Evolutionary conservation across 2,113 vertebrate genomes (phyloP), one percentile per base, ranked within the genome.

Genomic region (Nesogale talazaci): DNA sequence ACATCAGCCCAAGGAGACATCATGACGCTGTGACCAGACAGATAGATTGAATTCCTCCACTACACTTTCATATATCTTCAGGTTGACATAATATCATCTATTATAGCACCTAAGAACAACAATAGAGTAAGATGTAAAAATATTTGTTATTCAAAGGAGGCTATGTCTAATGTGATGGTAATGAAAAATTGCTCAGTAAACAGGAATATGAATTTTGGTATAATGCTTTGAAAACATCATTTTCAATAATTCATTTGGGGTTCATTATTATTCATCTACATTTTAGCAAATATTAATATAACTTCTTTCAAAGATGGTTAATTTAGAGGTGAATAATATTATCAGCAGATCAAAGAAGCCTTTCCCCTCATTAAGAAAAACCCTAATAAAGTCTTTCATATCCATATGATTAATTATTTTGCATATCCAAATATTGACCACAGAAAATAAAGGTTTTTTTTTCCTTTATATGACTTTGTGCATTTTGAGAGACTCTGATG

Each of bases 401-500:
- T 2, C 25, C 25, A 92, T 65, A 34, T 38, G 34, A 90, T 89
- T 85, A 52, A 85, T 78, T 67, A 90, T 78, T 88, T 95, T 85
- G 67, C 27, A 57, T 36, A 52, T 74, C 19, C 56, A 88, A 94
- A 85, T 88, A 85, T 59, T 74, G 61, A 72, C 1, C 63, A 7
- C 25, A 75, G 31, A 80, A 77, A 46, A 70, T 77, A 74, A 84
- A 59, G 52, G 83, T 57, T 82, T 88, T 12, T 11, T 81, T 7
- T n/a, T 63, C 34, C 67, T 78, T 92, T 85, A 78, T 56, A 52
- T 67, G 77, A 4, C 17, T 17, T 38, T 67, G 6, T 59, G 52
- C 40, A 74, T 15, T 31, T 19, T 61, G 22, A 61, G 59, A 12
- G 22, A 2, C 22, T 23, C 59, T 61, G 59, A 7, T 61, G 19